phyloP scores from a whole-genome alignment of 1,140 invertebrate species.

The Platyscapa corneri region DNA sequence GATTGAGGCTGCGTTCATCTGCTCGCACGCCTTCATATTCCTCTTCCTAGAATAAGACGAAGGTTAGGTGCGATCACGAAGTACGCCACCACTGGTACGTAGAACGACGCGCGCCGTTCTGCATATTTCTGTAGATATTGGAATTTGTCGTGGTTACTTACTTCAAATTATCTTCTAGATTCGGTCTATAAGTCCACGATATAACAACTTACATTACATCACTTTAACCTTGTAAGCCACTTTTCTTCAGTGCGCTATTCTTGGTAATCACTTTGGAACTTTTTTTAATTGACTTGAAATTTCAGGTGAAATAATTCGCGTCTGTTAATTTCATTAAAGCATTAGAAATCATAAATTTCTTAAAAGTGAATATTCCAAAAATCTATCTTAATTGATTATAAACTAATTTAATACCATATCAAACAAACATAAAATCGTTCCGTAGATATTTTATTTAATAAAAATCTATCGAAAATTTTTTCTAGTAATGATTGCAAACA shows the following conservation, averaged over 20 bases:
- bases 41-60: conserved; percentile 63
- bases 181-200: conserved; percentile 65
- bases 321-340: neutral
- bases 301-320: neutral
- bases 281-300: neutral
- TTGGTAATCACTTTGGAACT: neutral
- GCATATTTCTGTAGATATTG: conserved; percentile 74
- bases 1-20: conserved; percentile 20
- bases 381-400: too few relatives aligned
- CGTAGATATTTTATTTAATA: too few relatives aligned
- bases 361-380: too few relatives aligned
- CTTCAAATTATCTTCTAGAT: conserved; percentile 73
- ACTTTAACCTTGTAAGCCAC: conserved; percentile 22
- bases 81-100: conserved; percentile 66
- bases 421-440: too few relatives aligned
- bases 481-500: too few relatives aligned
- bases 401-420: too few relatives aligned
- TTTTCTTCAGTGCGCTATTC: neutral
- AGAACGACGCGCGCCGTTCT: conserved; percentile 61
- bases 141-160: conserved; percentile 74
- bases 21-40: conserved; percentile 8
- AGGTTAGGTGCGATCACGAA: conserved; percentile 69
- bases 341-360: too few relatives aligned
- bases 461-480: too few relatives aligned
- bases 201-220: conserved; percentile 60